These are phyloP conservation scores for Apaloderma vittatum DNA, from an alignment of 2,113 vertebrate species.

Conservation along the genomic window DNA sequence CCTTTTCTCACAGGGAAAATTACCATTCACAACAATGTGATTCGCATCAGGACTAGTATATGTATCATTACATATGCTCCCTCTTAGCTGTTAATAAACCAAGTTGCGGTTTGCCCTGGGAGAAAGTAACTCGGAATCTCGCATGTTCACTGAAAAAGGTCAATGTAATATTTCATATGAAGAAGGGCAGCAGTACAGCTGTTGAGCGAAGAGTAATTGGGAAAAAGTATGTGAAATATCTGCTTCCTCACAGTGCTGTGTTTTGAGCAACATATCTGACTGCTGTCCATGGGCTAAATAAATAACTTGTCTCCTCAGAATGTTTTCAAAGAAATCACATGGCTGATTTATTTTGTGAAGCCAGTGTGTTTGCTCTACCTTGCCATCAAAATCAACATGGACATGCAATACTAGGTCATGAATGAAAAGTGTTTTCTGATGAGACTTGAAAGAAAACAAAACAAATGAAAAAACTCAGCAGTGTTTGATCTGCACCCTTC, in stretches of 20 bases:
- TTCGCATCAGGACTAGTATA: neutral
- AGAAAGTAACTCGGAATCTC: neutral
- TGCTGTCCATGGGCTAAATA: neutral
- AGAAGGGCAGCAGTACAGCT: neutral
- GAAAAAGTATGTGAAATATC: neutral
- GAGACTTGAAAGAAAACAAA: slow-evolving; percentile 48
- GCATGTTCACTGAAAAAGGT: neutral
- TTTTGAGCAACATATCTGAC: neutral
- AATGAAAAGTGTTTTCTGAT: slow-evolving; percentile 53
- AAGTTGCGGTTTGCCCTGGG: neutral
- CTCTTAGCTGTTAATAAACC: neutral
- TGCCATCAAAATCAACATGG: slow-evolving; percentile 15
- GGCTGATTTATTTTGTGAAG: slow-evolving; percentile 26
- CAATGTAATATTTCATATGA: neutral
- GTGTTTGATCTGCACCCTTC: slow-evolving; percentile 54
- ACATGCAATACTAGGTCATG: slow-evolving; percentile 12
- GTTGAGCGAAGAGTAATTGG: neutral
- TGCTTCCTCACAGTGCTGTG: neutral
- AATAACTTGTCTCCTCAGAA: neutral
- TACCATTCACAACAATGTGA: neutral
- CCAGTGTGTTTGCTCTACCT: neutral
- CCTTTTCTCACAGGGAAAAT: neutral
- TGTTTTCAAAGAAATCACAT: neutral
- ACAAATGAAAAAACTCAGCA: neutral
- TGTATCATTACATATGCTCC: neutral